These are phyloP conservation scores for Drosophila tanythrix DNA, from an alignment of 2,888 invertebrate species.

Conservation along the genomic window DNA sequence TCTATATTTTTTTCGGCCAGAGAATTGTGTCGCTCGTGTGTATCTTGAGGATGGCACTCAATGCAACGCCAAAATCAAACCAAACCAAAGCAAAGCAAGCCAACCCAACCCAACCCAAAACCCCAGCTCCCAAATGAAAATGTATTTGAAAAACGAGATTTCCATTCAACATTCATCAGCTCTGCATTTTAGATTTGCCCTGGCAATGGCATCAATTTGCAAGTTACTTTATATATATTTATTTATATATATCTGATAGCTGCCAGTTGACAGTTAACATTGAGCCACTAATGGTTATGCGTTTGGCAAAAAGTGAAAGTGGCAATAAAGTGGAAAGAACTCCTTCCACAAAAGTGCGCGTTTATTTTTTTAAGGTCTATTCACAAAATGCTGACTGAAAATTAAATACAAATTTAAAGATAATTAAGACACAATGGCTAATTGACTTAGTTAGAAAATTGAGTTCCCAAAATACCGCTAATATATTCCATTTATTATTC, in stretches of 20 bases:
- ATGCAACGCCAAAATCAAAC: neutral
- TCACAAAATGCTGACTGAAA: neutral
- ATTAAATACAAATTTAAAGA: neutral
- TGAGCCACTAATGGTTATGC: slow-evolving; percentile 19
- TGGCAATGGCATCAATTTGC: slow-evolving; percentile 54
- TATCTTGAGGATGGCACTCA: slow-evolving; percentile 58
- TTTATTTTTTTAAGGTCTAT: neutral
- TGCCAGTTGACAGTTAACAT: slow-evolving; percentile 33
- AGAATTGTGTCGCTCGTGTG: slow-evolving; percentile 73
- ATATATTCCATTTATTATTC: neutral
- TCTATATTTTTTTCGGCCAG: slow-evolving; percentile 48
- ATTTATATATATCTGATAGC: neutral
- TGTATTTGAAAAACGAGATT: slow-evolving; percentile 53
- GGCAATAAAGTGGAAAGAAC: neutral
- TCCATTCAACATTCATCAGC: slow-evolving; percentile 26
- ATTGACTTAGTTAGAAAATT: neutral
- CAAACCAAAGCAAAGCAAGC: neutral
- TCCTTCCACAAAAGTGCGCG: neutral
- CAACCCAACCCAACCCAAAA: neutral
- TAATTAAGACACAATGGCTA: neutral
- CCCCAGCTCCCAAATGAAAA: slow-evolving; percentile 43
- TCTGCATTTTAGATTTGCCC: slow-evolving; percentile 19
- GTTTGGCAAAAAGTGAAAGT: slow-evolving; percentile 49
- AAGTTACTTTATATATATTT: slow-evolving; percentile 4
- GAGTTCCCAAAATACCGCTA: neutral